phyloP scores from a whole-genome alignment of 2,113 vertebrate genomes.

The Chelonoidis abingdonii region DNA sequence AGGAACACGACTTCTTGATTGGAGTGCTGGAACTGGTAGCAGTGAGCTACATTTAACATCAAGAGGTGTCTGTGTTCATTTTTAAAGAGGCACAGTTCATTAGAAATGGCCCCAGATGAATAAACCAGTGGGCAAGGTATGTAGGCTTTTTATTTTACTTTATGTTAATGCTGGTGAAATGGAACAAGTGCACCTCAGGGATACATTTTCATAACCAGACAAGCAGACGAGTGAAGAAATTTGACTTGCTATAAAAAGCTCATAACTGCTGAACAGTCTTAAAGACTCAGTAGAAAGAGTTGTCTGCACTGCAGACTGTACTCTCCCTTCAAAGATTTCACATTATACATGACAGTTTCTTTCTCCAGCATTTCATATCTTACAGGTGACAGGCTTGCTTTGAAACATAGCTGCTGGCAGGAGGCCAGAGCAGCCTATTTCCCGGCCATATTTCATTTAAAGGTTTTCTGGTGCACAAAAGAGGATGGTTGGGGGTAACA shows the following conservation, averaged over 20 bases:
- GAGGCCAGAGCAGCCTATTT: not conserved
- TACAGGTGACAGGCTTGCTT: not conserved
- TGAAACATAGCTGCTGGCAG: not conserved
- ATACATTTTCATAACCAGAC: conserved; percentile 60
- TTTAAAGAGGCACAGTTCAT: not conserved
- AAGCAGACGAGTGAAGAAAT: conserved; percentile 70
- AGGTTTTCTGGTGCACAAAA: not conserved
- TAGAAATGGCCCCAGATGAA: not conserved
- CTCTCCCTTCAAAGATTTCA: not conserved
- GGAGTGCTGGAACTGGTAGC: not conserved
- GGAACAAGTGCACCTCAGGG: conserved; percentile 62
- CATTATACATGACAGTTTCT: accelerated
- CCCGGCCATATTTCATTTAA: not conserved
- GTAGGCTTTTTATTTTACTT: conserved; percentile 41
- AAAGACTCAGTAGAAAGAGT: not conserved
- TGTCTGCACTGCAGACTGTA: accelerated
- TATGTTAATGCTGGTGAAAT: conserved; percentile 39
- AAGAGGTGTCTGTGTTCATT: conserved; percentile 17
- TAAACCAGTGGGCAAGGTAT: conserved; percentile 43
- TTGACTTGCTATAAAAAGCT: conserved; percentile 55
- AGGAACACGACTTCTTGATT: not conserved
- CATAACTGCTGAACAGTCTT: not conserved
- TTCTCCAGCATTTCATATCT: not conserved
- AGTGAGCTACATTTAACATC: not conserved
- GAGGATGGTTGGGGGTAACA: accelerated